Evolutionary conservation across 2,888 invertebrate species (phyloP).

Genomic region (Dichetophora obliterata): DNA sequence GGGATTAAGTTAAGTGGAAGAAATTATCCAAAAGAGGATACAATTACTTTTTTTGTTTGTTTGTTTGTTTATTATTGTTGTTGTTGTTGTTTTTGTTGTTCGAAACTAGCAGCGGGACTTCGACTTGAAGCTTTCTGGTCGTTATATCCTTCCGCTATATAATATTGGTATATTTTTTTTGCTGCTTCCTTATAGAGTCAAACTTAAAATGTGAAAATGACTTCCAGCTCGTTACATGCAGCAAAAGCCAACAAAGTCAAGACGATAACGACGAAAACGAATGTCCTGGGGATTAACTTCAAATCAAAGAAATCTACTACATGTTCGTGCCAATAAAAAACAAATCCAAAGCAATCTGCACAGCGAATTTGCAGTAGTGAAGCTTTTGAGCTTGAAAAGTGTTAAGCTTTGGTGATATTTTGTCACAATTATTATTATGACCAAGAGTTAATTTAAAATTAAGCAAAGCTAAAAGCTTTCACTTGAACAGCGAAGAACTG

Average conservation of each 20-base stretch:
- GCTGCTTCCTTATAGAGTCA: not conserved
- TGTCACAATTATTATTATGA: too few relatives aligned
- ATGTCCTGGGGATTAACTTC: slow-evolving; percentile 56
- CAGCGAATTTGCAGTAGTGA: not conserved
- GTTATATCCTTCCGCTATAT: not conserved
- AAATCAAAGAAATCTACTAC: slow-evolving; percentile 55
- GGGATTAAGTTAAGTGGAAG: slow-evolving; percentile 63
- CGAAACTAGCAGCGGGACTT: not conserved
- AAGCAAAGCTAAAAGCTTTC: not conserved
- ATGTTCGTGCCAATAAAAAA: slow-evolving; percentile 14
- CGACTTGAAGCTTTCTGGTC: not conserved
- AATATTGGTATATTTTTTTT: not conserved
- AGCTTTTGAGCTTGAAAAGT: slow-evolving; percentile 13
- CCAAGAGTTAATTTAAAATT: not conserved
- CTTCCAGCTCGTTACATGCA: slow-evolving; percentile 17
- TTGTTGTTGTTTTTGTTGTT: not conserved
- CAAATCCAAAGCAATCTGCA: slow-evolving; percentile 21
- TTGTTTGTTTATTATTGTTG: not conserved
- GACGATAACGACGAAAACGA: not conserved
- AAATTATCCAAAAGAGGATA: slow-evolving; percentile 60
- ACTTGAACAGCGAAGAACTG: not conserved
- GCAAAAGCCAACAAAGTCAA: not conserved
- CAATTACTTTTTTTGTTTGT: slow-evolving; percentile 56
- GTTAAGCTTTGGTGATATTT: slow-evolving; percentile 24
- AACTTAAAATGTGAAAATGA: slow-evolving; percentile 19